Conservation (phyloP, 1,140 invertebrate species). For the Calephelis virginiensis region DNA sequence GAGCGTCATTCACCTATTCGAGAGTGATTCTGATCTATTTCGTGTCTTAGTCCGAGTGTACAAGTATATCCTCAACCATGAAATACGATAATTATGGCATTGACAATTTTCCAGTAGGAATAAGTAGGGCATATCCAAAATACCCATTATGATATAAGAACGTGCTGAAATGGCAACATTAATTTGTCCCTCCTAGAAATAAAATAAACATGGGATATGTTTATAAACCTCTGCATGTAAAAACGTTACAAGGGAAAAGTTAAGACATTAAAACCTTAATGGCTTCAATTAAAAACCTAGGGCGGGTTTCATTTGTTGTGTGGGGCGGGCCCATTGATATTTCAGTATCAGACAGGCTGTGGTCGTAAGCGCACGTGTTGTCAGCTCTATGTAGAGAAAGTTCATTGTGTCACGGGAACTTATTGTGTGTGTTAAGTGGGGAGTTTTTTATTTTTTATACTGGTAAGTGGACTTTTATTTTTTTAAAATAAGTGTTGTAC, state of each 20-base stretch:
- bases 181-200: too few species aligned
- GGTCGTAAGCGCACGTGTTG: neutral
- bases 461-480: neutral
- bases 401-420: neutral
- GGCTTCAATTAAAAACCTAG: conserved; percentile 7
- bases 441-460: neutral
- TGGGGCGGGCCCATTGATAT: conserved; percentile 2
- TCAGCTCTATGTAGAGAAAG: neutral
- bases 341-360: neutral
- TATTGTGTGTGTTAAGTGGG: conserved; percentile 3
- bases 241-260: neutral
- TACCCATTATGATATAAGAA: too few species aligned
- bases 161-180: too few species aligned
- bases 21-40: too few species aligned
- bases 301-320: neutral
- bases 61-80: too few species aligned
- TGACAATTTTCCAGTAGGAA: too few species aligned
- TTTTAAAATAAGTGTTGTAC: neutral
- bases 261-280: conserved; percentile 8
- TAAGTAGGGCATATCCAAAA: too few species aligned
- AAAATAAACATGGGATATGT: too few species aligned
- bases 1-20: too few species aligned
- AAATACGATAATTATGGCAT: too few species aligned
- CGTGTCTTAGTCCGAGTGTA: too few species aligned
- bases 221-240: too few species aligned